phyloP scores from a whole-genome alignment of 2,888 invertebrate species.

The Coecobrya sp. region DNA sequence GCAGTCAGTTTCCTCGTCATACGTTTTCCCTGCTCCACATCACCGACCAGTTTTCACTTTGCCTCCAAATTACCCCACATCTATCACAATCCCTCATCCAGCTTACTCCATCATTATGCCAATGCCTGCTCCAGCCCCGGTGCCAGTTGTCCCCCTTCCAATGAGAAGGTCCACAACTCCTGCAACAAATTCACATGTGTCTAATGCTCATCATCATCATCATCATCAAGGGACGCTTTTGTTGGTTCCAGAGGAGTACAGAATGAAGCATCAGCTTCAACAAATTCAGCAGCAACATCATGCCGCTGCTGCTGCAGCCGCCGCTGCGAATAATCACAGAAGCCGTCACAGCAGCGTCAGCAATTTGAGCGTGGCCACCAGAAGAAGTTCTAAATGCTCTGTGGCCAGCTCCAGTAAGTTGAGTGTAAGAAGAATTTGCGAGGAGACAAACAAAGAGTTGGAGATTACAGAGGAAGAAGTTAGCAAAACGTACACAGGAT shows the following conservation, averaged over 20 bases:
- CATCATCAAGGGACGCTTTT: constrained; percentile 56
- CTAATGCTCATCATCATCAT: constrained; percentile 44
- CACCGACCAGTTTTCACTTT: constrained; percentile 49
- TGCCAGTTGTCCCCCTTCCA: constrained; percentile 67
- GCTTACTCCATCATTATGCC: constrained; percentile 71
- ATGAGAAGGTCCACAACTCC: constrained; percentile 60
- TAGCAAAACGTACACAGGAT: constrained; percentile 88
- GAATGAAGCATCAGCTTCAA: constrained; percentile 60
- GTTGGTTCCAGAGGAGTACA: constrained; percentile 63
- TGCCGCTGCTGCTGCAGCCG: not conserved
- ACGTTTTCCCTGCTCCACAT: constrained; percentile 45
- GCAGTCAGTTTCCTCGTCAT: constrained; percentile 56
- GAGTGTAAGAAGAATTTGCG: constrained; percentile 58
- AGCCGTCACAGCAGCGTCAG: constrained; percentile 67
- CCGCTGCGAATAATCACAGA: constrained; percentile 1
- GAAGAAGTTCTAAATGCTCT: constrained; percentile 69
- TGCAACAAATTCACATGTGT: constrained; percentile 49
- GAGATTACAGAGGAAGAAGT: constrained; percentile 87
- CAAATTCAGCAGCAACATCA: constrained; percentile 63
- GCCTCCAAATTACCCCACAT: constrained; percentile 66
- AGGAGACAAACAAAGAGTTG: constrained; percentile 84
- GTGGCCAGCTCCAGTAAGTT: constrained; percentile 65
- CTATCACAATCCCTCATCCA: constrained; percentile 76
- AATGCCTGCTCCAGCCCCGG: constrained; percentile 56
- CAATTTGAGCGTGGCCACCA: constrained; percentile 64